phyloP scores from a whole-genome alignment of 2,113 vertebrate species.

The Catagonus wagneri region DNA sequence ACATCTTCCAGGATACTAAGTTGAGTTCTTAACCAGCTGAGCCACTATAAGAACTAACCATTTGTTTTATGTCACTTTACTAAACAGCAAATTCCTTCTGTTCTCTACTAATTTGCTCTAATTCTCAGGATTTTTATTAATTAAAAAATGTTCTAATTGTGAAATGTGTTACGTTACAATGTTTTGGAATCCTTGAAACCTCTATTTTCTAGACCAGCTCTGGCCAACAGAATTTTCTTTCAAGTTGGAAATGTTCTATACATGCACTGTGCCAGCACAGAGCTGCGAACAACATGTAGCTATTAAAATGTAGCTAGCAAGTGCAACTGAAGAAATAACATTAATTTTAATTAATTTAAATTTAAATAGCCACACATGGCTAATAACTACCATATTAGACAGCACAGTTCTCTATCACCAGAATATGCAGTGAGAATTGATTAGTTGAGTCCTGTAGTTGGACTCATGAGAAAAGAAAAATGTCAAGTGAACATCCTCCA shows the following conservation, averaged over 20 bases:
- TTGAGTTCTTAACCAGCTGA: too few species aligned
- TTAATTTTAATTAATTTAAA: neutral
- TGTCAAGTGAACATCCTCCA: neutral
- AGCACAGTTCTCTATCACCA: neutral
- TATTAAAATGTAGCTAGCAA: neutral
- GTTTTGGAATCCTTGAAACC: neutral
- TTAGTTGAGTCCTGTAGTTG: neutral
- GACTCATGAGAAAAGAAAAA: neutral
- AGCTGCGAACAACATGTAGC: neutral
- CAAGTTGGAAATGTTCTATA: neutral
- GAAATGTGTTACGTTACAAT: neutral
- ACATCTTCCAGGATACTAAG: too few species aligned
- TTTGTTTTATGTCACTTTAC: neutral
- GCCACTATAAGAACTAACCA: too few species aligned
- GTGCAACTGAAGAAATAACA: neutral
- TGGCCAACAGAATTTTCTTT: neutral
- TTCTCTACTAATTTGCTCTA: neutral
- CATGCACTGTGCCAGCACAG: neutral
- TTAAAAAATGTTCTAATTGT: neutral
- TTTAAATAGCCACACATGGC: neutral
- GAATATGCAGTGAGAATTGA: neutral
- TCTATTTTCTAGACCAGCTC: neutral
- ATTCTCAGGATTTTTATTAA: neutral
- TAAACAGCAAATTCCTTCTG: neutral
- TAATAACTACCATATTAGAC: neutral